Percentiles rank a stretch among this genome's conserved stretches.
These are phyloP conservation scores for Drosophila glabriapex DNA, from an alignment of 2,888 invertebrate species.

Conservation along the genomic window DNA sequence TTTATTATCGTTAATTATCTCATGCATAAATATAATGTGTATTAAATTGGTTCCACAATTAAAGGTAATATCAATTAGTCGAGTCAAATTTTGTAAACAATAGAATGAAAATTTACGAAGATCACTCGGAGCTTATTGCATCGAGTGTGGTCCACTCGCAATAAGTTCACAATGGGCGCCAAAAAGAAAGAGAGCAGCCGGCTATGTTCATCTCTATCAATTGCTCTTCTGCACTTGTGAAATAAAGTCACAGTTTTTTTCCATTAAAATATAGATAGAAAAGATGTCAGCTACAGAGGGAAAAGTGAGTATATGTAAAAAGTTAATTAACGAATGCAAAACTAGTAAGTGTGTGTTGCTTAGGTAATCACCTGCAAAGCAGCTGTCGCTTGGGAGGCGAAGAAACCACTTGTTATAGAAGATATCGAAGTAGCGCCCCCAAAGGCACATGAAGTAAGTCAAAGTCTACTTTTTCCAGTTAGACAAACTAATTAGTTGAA, in stretches of 20 bases:
- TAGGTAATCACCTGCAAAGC: slow-evolving; percentile 96
- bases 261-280: slow-evolving; percentile 17
- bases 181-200: slow-evolving; percentile 24
- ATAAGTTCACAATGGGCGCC: slow-evolving; percentile 19
- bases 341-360: slow-evolving; percentile 7
- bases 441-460: slow-evolving; percentile 93
- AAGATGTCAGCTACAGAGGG: slow-evolving; percentile 75
- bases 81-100: neutral
- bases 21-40: neutral
- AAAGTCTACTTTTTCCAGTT: slow-evolving; percentile 26
- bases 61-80: slow-evolving; percentile 15
- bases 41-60: neutral
- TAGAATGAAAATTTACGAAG: neutral
- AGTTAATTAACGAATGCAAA: slow-evolving; percentile 9
- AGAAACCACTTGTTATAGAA: slow-evolving; percentile 95
- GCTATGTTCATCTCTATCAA: slow-evolving; percentile 23
- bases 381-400: slow-evolving; percentile 98
- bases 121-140: neutral
- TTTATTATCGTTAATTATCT: neutral
- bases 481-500: neutral
- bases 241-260: slow-evolving; percentile 28
- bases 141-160: neutral
- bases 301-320: slow-evolving; percentile 59
- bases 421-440: slow-evolving; percentile 97
- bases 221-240: slow-evolving; percentile 16